Percentiles rank a stretch among this genome's conserved stretches.
Conservation (phyloP, 2,113 vertebrate genomes). For the Zosterops lateralis region DNA sequence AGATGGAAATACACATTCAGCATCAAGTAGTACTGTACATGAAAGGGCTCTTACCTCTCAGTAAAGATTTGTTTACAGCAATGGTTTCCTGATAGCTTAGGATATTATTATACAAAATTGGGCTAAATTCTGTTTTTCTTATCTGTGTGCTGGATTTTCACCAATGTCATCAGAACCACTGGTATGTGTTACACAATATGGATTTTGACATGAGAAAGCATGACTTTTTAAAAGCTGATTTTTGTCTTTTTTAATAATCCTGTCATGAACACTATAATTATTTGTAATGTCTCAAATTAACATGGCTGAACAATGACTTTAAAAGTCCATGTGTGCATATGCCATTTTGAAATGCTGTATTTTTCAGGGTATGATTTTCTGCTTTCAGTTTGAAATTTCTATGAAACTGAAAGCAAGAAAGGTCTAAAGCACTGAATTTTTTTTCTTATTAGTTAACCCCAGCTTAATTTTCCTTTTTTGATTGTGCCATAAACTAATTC, state of each 20-base stretch:
- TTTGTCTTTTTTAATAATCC: not conserved
- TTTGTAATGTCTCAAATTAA: not conserved
- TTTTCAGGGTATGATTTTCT: conserved; percentile 56
- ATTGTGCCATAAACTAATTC: conserved; percentile 64
- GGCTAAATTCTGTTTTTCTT: conserved; percentile 16
- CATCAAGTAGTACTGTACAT: conserved; percentile 49
- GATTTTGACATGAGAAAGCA: not conserved
- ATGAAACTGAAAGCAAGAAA: conserved; percentile 45
- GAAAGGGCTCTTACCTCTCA: conserved; percentile 67
- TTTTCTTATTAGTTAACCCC: not conserved
- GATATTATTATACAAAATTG: not conserved
- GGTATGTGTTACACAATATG: not conserved
- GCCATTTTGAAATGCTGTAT: conserved; percentile 13
- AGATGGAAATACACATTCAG: conserved; percentile 41
- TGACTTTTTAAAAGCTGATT: conserved; percentile 6
- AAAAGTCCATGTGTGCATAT: not conserved
- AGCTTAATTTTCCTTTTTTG: conserved; percentile 29
- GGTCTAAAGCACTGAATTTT: conserved; percentile 35
- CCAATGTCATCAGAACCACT: conserved; percentile 1
- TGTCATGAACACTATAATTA: not conserved
- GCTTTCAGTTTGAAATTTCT: conserved; percentile 48
- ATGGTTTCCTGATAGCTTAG: conserved; percentile 45
- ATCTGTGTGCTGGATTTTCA: not conserved
- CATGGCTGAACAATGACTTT: not conserved
- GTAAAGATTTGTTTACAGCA: conserved; percentile 58